Evolutionary conservation across 2,797 vertebrate genomes (phyloP).

Genomic region (Heteromormyrus szaboi): DNA sequence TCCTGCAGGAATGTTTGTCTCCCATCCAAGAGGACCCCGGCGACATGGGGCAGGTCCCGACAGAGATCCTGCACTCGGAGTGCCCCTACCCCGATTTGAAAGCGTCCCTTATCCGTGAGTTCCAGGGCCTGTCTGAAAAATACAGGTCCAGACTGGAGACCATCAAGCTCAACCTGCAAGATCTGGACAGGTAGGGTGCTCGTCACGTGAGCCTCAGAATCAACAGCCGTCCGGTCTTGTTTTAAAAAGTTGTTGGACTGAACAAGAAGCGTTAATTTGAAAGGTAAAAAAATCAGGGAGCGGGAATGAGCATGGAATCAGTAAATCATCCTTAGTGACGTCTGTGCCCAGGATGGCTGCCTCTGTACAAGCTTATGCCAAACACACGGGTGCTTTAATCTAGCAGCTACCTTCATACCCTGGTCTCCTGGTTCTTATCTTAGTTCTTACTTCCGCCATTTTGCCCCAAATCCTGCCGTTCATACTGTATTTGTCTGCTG

Average conservation of each 20-base stretch:
- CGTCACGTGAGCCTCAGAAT: neutral
- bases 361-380: neutral
- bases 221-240: neutral
- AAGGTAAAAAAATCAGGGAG: conserved; percentile 23
- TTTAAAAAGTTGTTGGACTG: neutral
- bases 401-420: conserved; percentile 18
- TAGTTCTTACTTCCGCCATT: neutral
- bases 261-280: neutral
- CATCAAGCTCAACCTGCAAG: conserved; percentile 57
- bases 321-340: conserved; percentile 23
- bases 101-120: conserved; percentile 64
- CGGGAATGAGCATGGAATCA: conserved; percentile 30
- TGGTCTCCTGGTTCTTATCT: neutral
- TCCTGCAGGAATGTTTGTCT: conserved; percentile 46
- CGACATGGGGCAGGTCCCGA: conserved; percentile 54
- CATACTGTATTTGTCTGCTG: neutral
- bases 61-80: conserved; percentile 64
- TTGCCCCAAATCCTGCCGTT: neutral
- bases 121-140: conserved; percentile 60
- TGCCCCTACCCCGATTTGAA: conserved; percentile 76
- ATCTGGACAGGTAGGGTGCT: conserved; percentile 57
- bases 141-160: conserved; percentile 60
- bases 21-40: conserved; percentile 45
- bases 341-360: conserved; percentile 14
- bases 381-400: conserved; percentile 23